Conservation (phyloP, 2,113 vertebrate species). For the Microcebus lehilahytsara region DNA sequence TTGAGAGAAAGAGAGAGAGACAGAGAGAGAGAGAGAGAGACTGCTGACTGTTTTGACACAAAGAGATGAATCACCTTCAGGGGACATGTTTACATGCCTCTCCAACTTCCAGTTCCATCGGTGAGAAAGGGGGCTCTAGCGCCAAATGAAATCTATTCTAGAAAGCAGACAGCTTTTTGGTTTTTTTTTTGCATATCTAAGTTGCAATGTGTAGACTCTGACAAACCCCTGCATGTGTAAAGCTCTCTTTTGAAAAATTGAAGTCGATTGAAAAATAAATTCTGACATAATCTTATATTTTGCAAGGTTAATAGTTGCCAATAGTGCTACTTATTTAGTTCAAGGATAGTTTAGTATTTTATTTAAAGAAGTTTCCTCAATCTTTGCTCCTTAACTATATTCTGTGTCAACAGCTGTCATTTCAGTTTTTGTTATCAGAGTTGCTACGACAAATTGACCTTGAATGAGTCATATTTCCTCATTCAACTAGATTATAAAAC, state of each 20-base stretch:
- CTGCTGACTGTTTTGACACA: fast-evolving
- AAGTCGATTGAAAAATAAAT: slow-evolving; percentile 62
- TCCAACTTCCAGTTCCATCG: background rate
- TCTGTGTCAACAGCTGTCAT: slow-evolving; percentile 38
- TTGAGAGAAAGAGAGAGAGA: background rate
- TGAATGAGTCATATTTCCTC: background rate
- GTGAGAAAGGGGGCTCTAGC: background rate
- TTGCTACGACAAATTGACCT: slow-evolving; percentile 38
- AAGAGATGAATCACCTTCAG: background rate
- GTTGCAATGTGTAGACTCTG: background rate
- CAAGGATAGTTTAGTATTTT: slow-evolving; percentile 4
- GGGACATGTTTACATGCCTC: background rate
- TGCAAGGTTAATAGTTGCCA: background rate
- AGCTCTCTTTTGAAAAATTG: background rate
- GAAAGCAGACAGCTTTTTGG: background rate
- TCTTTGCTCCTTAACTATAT: slow-evolving; percentile 37
- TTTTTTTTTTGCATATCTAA: background rate
- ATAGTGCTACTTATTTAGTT: background rate
- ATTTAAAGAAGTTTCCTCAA: background rate
- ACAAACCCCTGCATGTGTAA: background rate
- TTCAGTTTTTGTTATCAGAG: background rate
- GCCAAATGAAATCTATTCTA: background rate
- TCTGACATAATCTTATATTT: slow-evolving; percentile 43
- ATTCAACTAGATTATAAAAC: background rate
- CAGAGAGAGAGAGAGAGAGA: fast-evolving